Base-by-base conservation (phyloP, 1,140 invertebrate species). In the Sycophila sp. region DNA sequence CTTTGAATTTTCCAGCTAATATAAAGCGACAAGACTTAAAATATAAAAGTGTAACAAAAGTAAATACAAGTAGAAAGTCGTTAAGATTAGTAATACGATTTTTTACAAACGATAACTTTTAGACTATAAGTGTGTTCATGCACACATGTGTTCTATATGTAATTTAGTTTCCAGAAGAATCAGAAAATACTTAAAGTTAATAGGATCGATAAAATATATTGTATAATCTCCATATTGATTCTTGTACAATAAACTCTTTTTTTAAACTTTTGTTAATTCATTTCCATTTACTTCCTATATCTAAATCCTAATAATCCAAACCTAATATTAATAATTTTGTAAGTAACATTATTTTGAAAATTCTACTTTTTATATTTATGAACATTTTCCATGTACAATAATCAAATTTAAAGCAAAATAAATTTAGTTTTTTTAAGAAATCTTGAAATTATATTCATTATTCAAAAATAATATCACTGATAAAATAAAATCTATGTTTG, bases 1-100 rank as follows among this genome's bases (percentile, higher is more conserved):
- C 58, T 69, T 69, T 32, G 58, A 69, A 62, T 69, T 63, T 55
- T 60, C 63, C 42, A 51, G 55, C 45, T 38, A 19, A 60, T n/a
- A 47, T 22, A 59, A 58, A 67, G 45, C 55, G 13, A 22, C 64
- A 47, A 58, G 55, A 60, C 32, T 49, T 66, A 28, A 56, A 28
- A 53, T 56, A 45, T 6, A n/a, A 34, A 24, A 40, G 30, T 60
- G 56, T 40, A 65, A 65, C 30, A 22, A 19, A 42, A 63, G 19
- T 63, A 36, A 47, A n/a, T 30, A 24, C 28, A 15, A 63, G 63
- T 49, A 69, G 11, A 64, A 69, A 38, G 19, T 64, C 17, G 40
- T 58, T 64, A 7, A 47, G 49, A 58, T 64, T 65, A 58, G 53
- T 19, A 58, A 56, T 36, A 7, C 26, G 22, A 42, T 69, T 71